phyloP scores from a whole-genome alignment of 1,140 invertebrate genomes.

The Drosophila simulans region DNA sequence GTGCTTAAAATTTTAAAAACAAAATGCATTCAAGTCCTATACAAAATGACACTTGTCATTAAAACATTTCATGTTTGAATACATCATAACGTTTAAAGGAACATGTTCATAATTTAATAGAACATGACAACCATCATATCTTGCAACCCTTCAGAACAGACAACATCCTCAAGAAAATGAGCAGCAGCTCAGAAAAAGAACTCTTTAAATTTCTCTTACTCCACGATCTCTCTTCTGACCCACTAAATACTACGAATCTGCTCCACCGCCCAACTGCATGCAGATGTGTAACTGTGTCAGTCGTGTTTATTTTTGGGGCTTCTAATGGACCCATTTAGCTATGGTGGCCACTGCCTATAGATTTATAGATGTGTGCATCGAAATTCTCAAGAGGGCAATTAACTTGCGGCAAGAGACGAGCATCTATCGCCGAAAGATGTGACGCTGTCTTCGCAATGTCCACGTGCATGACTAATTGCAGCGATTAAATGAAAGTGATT shows the following conservation, averaged over 20 bases:
- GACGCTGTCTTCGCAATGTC: constrained; percentile 13
- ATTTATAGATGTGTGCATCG: constrained; percentile 6
- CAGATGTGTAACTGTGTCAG: constrained; percentile 76
- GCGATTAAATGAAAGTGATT: constrained; percentile 42
- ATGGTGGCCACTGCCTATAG: constrained; percentile 33
- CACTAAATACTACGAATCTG: constrained; percentile 22
- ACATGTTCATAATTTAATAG: constrained; percentile 12
- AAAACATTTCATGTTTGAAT: constrained; percentile 17
- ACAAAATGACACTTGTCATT: constrained; percentile 2
- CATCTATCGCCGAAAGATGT: constrained; percentile 10
- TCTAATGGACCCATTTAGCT: constrained; percentile 73
- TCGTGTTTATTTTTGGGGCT: constrained; percentile 71
- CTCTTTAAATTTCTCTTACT: constrained; percentile 38
- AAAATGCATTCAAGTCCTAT: too few species aligned
- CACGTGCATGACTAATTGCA: constrained; percentile 52
- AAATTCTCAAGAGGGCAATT: constrained; percentile 79
- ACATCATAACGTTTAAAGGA: constrained; percentile 1
- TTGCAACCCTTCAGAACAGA: constrained; percentile 17
- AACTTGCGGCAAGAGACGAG: constrained; percentile 56
- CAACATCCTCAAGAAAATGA: constrained; percentile 1
- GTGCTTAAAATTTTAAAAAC: too few species aligned
- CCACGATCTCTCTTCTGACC: constrained; percentile 49
- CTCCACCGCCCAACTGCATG: constrained; percentile 19
- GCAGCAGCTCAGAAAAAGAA: not conserved
- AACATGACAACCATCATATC: constrained; percentile 38